Evolutionary conservation across 2,113 vertebrate species (phyloP), one percentile per base, ranked within the genome.

Genomic region (Gadus chalcogrammus): DNA sequence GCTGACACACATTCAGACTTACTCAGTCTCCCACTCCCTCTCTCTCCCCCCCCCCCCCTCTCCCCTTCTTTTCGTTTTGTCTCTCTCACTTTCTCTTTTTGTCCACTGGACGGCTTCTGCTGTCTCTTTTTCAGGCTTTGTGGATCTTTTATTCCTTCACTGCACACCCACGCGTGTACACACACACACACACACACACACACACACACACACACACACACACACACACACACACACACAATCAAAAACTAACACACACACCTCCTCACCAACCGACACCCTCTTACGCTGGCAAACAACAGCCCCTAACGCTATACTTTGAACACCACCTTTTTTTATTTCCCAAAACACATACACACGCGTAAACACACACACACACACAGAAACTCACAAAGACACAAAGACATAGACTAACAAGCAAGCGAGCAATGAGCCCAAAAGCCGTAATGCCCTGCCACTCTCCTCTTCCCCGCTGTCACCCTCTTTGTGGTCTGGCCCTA

Each of bases 31-130:
- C 3, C 52, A 1, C 52, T 55, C 52, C 3, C 52, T 15, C 52
- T 15, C 35, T 16, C 55, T 12, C n/a, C 27, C 18, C 22, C 52
- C 16, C 16, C 52, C 16, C 5, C 52, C 3, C 52, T 16, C 52
- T 55, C 52, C 16, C 52, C 16, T 5, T 55, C 52, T 11, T 16
- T 55, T 31, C 31, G 31, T 31, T 31, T 31, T 31, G 31, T 31
- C 35, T 22, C 55, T 28, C n/a, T 48, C 18, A 38, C 31, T 17
- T 17, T 63, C 65, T 74, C 16, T 75, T 67, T 69, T 62, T 72
- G 63, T 73, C 56, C 65, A 22, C 22, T 70, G 73, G 59, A 79
- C 53, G 64, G 59, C 55, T 58, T 72, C 77, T 76, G 61, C 62
- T 77, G 77, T 84, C 56, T 48, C 8, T 48, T 48, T 48, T 48